Evolutionary conservation across 2,113 vertebrate genomes (phyloP).

Genomic region (Megaceryle maxima): DNA sequence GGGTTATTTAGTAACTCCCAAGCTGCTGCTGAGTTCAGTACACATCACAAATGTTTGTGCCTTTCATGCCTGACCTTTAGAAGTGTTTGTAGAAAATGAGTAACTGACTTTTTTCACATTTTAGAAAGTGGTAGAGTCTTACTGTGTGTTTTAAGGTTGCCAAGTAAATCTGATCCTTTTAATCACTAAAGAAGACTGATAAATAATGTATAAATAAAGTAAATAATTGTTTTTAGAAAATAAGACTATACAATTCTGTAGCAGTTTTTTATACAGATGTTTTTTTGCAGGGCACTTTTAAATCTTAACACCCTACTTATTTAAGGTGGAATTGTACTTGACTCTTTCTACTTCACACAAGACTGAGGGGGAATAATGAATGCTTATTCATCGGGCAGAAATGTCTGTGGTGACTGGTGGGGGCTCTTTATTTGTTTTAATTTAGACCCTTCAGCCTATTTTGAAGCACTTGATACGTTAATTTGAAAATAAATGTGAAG

Average conservation of each 20-base stretch:
- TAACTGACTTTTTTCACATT: background rate
- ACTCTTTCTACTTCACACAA: background rate
- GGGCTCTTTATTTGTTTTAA: background rate
- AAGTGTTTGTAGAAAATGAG: background rate
- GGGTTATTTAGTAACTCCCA: background rate
- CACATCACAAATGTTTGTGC: background rate
- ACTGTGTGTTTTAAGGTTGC: background rate
- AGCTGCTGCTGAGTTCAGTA: background rate
- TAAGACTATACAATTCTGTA: background rate
- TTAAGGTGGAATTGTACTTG: background rate
- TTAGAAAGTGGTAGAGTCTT: background rate
- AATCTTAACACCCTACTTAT: background rate
- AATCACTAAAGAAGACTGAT: background rate
- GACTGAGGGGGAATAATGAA: background rate
- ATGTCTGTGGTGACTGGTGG: fast-evolving
- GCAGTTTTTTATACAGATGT: background rate
- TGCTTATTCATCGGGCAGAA: background rate
- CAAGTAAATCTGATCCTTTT: background rate
- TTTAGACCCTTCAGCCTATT: background rate
- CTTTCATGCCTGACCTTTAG: background rate
- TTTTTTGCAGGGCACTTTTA: background rate
- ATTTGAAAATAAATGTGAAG: background rate
- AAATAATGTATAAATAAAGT: background rate
- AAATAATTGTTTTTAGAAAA: background rate
- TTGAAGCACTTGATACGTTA: background rate